A percentile compares a stretch with the other conserved stretches of the same genome.
Evolutionary conservation across 2,888 invertebrate species (phyloP).

Genomic region (Altica lythri): DNA sequence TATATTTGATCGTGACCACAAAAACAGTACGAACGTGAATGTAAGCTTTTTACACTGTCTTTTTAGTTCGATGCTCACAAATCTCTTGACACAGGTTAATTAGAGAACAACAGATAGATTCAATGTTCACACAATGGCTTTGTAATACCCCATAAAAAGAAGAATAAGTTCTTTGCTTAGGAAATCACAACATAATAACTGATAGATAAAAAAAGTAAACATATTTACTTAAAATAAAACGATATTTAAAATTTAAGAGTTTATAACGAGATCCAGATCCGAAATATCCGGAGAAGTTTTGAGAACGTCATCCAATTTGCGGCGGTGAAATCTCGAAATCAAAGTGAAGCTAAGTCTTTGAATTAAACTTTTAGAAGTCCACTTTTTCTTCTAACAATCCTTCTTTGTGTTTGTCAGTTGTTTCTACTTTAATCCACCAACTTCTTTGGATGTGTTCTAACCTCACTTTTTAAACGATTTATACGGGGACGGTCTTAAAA

Average conservation of each 20-base stretch:
- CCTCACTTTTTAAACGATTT: conserved; percentile 30
- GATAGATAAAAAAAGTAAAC: no score
- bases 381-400: conserved; percentile 31
- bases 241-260: neutral
- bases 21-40: conserved; percentile 36
- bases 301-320: conserved; percentile 34
- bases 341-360: conserved; percentile 36
- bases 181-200: no score
- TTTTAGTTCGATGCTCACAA: conserved; percentile 30
- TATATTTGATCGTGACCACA: conserved; percentile 44
- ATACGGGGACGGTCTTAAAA: conserved; percentile 22
- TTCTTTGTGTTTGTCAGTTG: conserved; percentile 40
- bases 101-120: conserved; percentile 37
- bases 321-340: conserved; percentile 35
- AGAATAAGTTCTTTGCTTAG: neutral
- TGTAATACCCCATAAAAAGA: conserved; percentile 2
- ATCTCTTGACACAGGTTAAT: conserved; percentile 42
- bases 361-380: conserved; percentile 40
- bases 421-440: conserved; percentile 37
- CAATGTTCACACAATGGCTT: conserved; percentile 4
- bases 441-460: conserved; percentile 34
- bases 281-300: no score
- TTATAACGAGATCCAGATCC: no score
- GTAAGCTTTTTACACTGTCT: conserved; percentile 31
- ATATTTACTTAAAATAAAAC: neutral